A percentile compares a stretch with the other conserved stretches of the same genome.
Evolutionary conservation across 92 coral and sea anemone species (phyloP).

Genomic region (Plumapathes pennacea): DNA sequence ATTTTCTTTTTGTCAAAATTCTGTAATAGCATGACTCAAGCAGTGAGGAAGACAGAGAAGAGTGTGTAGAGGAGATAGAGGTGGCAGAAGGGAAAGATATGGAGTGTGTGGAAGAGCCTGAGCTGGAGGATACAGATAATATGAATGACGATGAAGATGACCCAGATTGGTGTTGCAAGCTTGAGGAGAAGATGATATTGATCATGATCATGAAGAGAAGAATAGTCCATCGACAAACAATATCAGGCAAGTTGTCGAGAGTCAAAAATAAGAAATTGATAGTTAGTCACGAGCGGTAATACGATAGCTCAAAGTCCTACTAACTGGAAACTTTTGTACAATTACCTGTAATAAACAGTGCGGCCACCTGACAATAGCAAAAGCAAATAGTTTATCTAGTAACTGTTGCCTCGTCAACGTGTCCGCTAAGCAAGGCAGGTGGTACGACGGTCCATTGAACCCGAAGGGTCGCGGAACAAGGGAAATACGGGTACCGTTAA

Average conservation of each 20-base stretch:
- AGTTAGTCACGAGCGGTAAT: too few species aligned
- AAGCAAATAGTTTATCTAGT: too few species aligned
- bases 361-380: too few species aligned
- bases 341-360: too few species aligned
- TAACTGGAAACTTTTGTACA: too few species aligned
- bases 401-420: too few species aligned
- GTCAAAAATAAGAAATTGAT: too few species aligned
- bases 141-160: slow-evolving; percentile 22
- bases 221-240: slow-evolving; percentile 25
- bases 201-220: slow-evolving; percentile 39
- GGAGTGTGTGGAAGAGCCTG: slow-evolving; percentile 16
- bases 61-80: slow-evolving; percentile 14
- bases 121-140: slow-evolving; percentile 14
- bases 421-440: too few species aligned
- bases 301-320: too few species aligned
- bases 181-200: slow-evolving; percentile 15
- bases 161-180: slow-evolving; percentile 39
- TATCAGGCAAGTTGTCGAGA: slow-evolving; percentile 28
- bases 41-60: slow-evolving; percentile 21
- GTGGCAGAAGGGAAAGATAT: slow-evolving; percentile 22
- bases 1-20: slow-evolving; percentile 6
- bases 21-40: slow-evolving; percentile 32
- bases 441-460: too few species aligned
- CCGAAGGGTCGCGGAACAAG: too few species aligned
- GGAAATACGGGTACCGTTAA: too few species aligned